Evolutionary conservation across 2,888 invertebrate genomes (phyloP), one percentile per base, ranked within the genome.

Genomic region (Platypus cylindrus): DNA sequence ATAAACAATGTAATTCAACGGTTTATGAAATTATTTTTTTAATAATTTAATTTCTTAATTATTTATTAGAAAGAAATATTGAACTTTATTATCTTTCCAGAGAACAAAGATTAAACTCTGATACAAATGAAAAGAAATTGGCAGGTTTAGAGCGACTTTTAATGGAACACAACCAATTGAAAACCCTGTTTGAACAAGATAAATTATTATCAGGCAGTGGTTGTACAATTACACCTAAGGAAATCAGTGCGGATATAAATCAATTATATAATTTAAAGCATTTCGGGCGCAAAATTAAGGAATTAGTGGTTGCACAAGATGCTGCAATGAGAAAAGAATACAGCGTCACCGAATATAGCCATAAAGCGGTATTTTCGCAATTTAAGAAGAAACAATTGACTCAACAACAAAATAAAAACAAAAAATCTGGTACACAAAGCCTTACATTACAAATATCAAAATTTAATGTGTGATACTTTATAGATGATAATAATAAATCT

Each of bases 301-400:
- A 53, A 27, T 33, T 57, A 9, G 52, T 50, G 30, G 41, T 46
- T 3, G 46, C 46, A 8, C 54, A 57, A 32, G 50, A 52, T 25
- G 40, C 43, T 12, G 38, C 51, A 0, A 44, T 48, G 17, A 47
- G 30, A 2, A 50, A 46, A 12, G 50, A 51, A 33, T 41, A 55
- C 32, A 36, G 39, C 20, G 37, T 36, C 17, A 40, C 44, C 0
- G 51, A 53, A 34, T 49, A 49, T 13, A 30, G 11, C 4, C 41
- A 41, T 9, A 30, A 31, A 8, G 36, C 17, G 5, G 33, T 27
- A 9, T 37, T 34, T 17, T 3, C 32, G 12, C 17, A 41, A 26
- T 13, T 22, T 31, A 12, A 12, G 3, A 9, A 5, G 11, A 15
- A 29, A 11, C 23, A 20, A 30, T 13, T 4, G n/a, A 4, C 3